Percentiles rank a stretch among this genome's conserved stretches.
Conservation (phyloP, 2,113 vertebrate genomes). For the Choloepus hoffmanni region DNA sequence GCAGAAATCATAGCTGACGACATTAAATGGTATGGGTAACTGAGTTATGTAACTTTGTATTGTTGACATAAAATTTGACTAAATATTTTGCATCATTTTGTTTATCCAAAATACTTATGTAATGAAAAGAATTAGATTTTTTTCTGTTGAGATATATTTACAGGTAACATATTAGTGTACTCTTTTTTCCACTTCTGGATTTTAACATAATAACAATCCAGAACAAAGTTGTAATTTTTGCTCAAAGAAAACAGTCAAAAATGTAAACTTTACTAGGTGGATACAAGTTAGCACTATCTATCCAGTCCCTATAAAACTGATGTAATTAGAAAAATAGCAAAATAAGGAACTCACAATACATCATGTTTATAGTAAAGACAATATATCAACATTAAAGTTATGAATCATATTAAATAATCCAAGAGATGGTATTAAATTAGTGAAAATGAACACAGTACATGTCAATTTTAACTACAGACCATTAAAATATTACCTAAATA, state of each 20-base stretch:
- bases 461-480: background rate
- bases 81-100: background rate
- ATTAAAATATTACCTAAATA: background rate
- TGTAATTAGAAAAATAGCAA: background rate
- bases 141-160: constrained; percentile 13
- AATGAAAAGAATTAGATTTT: background rate
- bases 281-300: background rate
- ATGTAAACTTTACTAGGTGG: no score
- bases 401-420: background rate
- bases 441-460: background rate
- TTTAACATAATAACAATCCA: background rate
- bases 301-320: background rate
- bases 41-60: background rate
- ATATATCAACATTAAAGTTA: background rate
- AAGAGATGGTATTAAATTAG: background rate
- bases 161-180: background rate
- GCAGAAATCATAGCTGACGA: background rate
- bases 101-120: background rate
- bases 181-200: background rate
- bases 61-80: background rate
- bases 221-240: background rate
- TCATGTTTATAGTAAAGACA: background rate
- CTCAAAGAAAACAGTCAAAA: background rate
- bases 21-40: background rate
- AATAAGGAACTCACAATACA: background rate